phyloP scores from a whole-genome alignment of 35 echinoderm and acorn worm species.

The Heliocidaris erythrogramma region DNA sequence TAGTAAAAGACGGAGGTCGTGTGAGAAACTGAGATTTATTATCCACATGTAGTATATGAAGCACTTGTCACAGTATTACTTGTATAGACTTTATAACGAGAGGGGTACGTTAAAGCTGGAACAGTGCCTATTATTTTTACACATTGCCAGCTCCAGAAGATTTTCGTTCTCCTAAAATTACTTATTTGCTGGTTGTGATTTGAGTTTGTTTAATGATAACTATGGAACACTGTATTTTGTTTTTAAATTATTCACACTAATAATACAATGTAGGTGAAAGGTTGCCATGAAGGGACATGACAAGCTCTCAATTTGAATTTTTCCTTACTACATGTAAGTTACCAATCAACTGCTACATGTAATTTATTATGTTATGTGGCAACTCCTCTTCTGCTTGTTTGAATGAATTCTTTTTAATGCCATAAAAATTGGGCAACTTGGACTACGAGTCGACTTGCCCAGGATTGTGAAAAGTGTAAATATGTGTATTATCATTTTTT shows the following conservation, averaged over 20 bases:
- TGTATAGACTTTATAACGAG: neutral
- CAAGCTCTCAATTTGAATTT: neutral
- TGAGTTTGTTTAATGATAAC: too few relatives aligned
- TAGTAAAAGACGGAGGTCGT: neutral
- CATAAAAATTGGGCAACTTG: neutral
- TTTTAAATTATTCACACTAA: neutral
- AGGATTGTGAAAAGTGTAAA: slow-evolving; percentile 6
- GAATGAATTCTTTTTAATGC: neutral
- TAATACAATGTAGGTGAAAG: neutral
- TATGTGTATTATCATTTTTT: neutral
- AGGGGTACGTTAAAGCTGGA: neutral
- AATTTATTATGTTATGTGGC: neutral
- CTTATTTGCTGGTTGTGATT: neutral
- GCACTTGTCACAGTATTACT: neutral
- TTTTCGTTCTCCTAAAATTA: neutral
- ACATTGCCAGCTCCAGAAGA: neutral
- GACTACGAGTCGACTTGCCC: neutral
- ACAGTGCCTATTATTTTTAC: neutral
- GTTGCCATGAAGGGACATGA: neutral
- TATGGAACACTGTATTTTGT: neutral
- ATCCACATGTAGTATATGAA: neutral
- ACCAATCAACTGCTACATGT: neutral
- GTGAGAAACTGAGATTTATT: neutral
- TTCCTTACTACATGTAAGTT: neutral
- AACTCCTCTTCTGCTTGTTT: neutral